These are phyloP conservation scores for Punctoribates punctum DNA, from an alignment of 2,888 invertebrate genomes.

Conservation along the genomic window DNA sequence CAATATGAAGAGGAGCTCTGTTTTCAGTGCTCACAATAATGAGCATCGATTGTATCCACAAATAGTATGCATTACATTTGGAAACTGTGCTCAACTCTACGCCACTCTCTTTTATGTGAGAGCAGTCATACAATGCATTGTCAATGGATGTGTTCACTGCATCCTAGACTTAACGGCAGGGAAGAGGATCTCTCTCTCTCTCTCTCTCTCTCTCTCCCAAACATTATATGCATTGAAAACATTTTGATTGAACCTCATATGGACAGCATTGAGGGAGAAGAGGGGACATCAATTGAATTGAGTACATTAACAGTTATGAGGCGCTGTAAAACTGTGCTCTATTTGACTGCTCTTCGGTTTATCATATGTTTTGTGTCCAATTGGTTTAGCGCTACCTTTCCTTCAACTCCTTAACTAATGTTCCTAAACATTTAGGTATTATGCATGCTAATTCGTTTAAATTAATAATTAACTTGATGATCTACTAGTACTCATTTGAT, in stretches of 20 bases:
- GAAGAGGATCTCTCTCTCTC: background rate
- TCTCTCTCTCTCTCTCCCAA: no score
- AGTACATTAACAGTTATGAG: constrained; percentile 17
- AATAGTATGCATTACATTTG: background rate
- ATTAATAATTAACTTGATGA: constrained; percentile 12
- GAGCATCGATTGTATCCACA: no score
- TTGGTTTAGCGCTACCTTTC: background rate
- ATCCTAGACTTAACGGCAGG: background rate
- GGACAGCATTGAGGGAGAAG: background rate
- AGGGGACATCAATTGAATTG: background rate
- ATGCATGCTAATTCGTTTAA: background rate
- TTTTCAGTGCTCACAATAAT: no score
- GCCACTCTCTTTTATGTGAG: background rate
- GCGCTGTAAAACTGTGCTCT: background rate
- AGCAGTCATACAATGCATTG: background rate
- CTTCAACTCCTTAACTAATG: background rate
- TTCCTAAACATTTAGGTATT: background rate
- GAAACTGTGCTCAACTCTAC: background rate
- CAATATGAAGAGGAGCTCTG: no score
- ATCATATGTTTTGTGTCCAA: constrained; percentile 2
- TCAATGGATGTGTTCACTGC: background rate
- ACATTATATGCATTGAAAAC: constrained; percentile 18
- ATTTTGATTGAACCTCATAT: constrained; percentile 19
- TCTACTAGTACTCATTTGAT: no score
- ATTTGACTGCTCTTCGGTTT: no score